phyloP scores from a whole-genome alignment of 2,113 vertebrate species.

The Egretta garzetta region DNA sequence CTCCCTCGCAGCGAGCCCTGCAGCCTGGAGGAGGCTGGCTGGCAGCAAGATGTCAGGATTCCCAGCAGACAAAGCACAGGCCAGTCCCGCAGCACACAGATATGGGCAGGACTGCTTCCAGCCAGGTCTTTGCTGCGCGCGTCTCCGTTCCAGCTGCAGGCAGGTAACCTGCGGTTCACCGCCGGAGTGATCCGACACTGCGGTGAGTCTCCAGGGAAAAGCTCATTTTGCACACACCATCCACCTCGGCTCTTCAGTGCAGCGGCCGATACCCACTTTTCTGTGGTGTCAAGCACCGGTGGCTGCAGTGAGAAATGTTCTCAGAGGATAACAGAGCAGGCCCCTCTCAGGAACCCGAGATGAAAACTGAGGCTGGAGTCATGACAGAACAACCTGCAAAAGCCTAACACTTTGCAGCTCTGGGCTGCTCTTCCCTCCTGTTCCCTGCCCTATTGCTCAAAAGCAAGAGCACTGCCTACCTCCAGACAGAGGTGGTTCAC shows the following conservation, averaged over 20 bases:
- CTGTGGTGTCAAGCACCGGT: background rate
- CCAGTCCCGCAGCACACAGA: rapidly evolving
- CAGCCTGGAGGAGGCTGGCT: background rate
- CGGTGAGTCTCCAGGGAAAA: background rate
- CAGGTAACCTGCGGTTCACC: background rate
- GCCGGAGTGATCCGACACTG: background rate
- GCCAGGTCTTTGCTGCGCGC: rapidly evolving
- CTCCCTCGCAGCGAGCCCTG: background rate
- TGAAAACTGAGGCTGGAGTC: background rate
- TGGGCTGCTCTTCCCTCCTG: background rate
- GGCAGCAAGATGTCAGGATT: background rate
- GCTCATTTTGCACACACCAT: background rate
- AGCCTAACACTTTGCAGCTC: background rate
- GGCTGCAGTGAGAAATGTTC: background rate
- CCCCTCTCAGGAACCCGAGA: background rate
- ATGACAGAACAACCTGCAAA: background rate
- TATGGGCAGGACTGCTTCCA: background rate
- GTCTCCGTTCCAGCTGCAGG: rapidly evolving
- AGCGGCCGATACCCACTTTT: background rate
- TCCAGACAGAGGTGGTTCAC: background rate
- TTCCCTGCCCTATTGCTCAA: background rate
- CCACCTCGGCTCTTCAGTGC: background rate
- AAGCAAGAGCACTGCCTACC: background rate
- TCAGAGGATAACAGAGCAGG: background rate
- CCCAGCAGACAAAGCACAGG: background rate